phyloP scores from a whole-genome alignment of 2,113 vertebrate genomes.

The Melospiza georgiana region DNA sequence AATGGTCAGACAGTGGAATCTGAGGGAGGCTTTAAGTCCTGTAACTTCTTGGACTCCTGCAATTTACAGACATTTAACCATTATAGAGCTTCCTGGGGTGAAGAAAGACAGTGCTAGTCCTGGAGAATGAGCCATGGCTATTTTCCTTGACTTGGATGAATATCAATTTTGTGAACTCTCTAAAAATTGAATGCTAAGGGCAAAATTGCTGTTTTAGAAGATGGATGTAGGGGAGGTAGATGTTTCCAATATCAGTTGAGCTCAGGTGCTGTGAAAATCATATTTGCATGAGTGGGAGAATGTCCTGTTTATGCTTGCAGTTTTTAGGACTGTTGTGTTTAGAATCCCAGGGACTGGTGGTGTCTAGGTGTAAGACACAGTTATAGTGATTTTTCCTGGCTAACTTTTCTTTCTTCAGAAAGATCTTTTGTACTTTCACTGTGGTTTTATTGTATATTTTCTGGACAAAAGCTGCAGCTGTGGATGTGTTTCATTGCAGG shows the following conservation, averaged over 20 bases:
- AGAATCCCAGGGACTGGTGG: background rate
- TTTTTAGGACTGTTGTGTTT: background rate
- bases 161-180: background rate
- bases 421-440: background rate
- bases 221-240: background rate
- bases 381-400: background rate
- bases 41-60: background rate
- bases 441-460: background rate
- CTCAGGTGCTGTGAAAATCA: background rate
- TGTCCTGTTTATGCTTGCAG: background rate
- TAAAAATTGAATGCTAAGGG: background rate
- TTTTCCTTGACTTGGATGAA: background rate
- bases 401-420: background rate
- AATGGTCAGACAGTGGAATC: background rate
- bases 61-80: background rate
- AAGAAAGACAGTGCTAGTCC: background rate
- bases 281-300: background rate
- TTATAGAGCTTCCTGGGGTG: background rate
- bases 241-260: background rate
- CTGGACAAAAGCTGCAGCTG: background rate
- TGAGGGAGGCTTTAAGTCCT: background rate
- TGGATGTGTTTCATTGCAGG: conserved; percentile 71
- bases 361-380: background rate
- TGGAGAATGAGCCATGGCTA: background rate
- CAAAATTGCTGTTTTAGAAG: accelerated